phyloP scores from a whole-genome alignment of 2,797 vertebrate species.

The Spondyliosoma cantharus region DNA sequence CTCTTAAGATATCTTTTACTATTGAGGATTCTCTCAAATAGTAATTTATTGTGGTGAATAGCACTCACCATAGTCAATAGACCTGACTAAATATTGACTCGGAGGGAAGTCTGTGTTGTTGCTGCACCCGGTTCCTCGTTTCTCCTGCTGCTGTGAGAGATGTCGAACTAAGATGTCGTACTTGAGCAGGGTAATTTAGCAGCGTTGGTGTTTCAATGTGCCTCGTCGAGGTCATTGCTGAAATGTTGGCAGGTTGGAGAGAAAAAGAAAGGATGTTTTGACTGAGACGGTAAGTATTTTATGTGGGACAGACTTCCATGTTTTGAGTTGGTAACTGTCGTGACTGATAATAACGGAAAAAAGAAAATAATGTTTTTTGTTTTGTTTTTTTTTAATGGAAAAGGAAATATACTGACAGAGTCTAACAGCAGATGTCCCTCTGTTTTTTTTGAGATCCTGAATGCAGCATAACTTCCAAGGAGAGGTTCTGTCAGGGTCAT shows the following conservation, averaged over 20 bases:
- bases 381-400: background rate
- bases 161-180: background rate
- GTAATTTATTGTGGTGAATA: background rate
- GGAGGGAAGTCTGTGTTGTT: background rate
- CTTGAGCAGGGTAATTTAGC: background rate
- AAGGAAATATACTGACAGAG: conserved; percentile 2
- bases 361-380: no score
- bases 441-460: conserved; percentile 39
- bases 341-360: conserved; percentile 1
- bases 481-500: conserved; percentile 74
- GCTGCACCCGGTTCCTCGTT: background rate
- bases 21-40: background rate
- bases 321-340: conserved; percentile 35
- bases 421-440: background rate
- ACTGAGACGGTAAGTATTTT: conserved; percentile 20
- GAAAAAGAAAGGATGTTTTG: conserved; percentile 38
- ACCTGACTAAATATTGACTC: background rate
- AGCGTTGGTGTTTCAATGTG: background rate
- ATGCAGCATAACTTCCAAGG: conserved; percentile 35
- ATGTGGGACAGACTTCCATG: background rate
- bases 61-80: background rate
- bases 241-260: background rate
- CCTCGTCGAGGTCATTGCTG: background rate
- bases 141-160: background rate
- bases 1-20: background rate